phyloP scores from a whole-genome alignment of 2,113 vertebrate genomes.

The Microcebus lehilahytsara region DNA sequence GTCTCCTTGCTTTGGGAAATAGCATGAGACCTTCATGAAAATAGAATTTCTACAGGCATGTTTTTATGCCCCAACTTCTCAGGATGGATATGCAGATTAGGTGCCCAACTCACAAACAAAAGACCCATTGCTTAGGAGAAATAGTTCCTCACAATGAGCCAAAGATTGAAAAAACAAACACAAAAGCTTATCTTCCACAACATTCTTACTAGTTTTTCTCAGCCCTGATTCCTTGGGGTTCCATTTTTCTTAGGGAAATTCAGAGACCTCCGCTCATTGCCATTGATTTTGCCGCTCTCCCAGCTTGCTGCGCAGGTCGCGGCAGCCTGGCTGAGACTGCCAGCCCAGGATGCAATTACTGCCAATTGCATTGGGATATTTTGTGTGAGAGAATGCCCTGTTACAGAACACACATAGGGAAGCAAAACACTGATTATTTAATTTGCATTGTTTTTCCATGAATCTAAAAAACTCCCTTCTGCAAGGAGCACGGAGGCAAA shows the following conservation, averaged over 20 bases:
- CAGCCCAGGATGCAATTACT: neutral
- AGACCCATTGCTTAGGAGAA: neutral
- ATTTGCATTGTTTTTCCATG: slow-evolving; percentile 73
- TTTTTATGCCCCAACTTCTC: neutral
- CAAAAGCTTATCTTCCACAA: neutral
- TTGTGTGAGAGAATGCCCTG: slow-evolving; percentile 17
- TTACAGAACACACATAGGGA: slow-evolving; percentile 31
- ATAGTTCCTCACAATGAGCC: neutral
- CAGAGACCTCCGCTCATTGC: neutral
- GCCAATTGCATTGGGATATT: neutral
- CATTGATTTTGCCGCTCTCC: neutral
- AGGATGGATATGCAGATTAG: neutral
- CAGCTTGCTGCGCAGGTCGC: neutral
- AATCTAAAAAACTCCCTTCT: slow-evolving; percentile 62
- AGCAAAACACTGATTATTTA: slow-evolving; percentile 75
- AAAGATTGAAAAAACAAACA: neutral
- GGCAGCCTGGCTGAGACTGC: neutral
- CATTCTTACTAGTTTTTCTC: neutral
- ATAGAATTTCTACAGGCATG: neutral
- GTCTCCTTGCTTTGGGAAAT: neutral
- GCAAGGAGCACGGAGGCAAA: neutral
- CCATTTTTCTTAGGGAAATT: neutral
- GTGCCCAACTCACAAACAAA: neutral
- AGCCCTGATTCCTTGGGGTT: neutral
- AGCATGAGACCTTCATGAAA: neutral